Conservation (phyloP, 2,888 invertebrate species). For the Drosophila atripex region DNA sequence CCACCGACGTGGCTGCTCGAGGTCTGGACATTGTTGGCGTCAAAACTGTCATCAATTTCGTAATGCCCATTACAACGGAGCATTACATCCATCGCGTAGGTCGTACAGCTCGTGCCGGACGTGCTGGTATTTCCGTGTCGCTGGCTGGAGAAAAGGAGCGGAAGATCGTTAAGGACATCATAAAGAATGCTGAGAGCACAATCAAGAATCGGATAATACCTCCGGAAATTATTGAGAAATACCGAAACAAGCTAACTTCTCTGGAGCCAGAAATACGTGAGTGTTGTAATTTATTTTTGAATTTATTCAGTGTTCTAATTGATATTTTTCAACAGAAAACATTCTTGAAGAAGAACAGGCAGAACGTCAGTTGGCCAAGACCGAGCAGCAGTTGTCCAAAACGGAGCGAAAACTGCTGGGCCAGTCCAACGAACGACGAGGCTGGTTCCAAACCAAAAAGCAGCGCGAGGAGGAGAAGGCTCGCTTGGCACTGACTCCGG, state of each 20-base stretch:
- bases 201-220: constrained; percentile 95
- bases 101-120: constrained; percentile 97
- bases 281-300: constrained; percentile 57
- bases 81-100: constrained; percentile 98
- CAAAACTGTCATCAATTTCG: constrained; percentile 98
- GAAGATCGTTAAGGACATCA: constrained; percentile 94
- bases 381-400: constrained; percentile 93
- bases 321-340: constrained; percentile 84
- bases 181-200: constrained; percentile 92
- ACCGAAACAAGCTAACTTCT: constrained; percentile 88
- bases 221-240: constrained; percentile 94
- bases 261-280: constrained; percentile 91
- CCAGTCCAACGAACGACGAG: constrained; percentile 84
- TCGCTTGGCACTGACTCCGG: constrained; percentile 85
- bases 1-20: constrained; percentile 96
- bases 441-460: constrained; percentile 94
- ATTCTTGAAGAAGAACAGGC: constrained; percentile 93
- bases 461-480: constrained; percentile 92
- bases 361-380: constrained; percentile 91
- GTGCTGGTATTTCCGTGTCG: constrained; percentile 96
- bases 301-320: constrained; percentile 57
- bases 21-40: constrained; percentile 98
- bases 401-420: constrained; percentile 87
- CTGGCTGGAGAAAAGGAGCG: constrained; percentile 97
- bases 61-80: constrained; percentile 96